Conservation (phyloP, 2,113 vertebrate species). For the Callopanchax toddi region DNA sequence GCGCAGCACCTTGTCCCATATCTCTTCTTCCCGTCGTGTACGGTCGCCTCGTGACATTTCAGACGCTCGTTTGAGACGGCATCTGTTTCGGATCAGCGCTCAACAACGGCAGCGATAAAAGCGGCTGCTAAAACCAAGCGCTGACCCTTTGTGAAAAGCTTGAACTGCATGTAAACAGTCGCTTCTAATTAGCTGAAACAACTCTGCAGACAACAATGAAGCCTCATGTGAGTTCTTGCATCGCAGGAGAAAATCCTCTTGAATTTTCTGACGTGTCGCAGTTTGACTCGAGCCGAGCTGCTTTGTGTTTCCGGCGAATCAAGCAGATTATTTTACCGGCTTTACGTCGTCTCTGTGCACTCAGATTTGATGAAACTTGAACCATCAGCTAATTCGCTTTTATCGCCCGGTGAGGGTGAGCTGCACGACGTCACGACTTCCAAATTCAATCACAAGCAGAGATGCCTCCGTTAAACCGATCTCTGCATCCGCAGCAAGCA, state of each 20-base stretch:
- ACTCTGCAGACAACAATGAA: background rate
- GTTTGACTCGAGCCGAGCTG: slow-evolving; percentile 43
- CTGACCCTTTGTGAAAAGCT: background rate
- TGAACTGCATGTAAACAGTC: background rate
- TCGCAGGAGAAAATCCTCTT: slow-evolving; percentile 19
- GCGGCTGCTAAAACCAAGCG: background rate
- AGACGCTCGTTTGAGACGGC: background rate
- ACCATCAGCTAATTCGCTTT: slow-evolving; percentile 64
- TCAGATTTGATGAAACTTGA: slow-evolving; percentile 59
- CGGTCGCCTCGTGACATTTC: slow-evolving; percentile 30
- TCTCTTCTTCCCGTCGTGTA: slow-evolving; percentile 1
- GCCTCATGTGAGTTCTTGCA: slow-evolving; percentile 37
- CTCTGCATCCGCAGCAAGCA: background rate
- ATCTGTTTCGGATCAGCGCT: slow-evolving; percentile 21
- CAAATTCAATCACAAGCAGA: background rate
- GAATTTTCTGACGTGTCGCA: slow-evolving; percentile 49
- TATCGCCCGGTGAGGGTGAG: slow-evolving; percentile 28
- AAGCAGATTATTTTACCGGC: slow-evolving; percentile 64
- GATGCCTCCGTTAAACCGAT: background rate
- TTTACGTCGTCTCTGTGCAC: slow-evolving; percentile 43
- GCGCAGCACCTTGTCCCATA: background rate
- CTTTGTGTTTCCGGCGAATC: slow-evolving; percentile 59
- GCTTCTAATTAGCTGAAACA: background rate
- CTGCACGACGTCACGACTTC: slow-evolving; percentile 50
- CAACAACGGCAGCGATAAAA: slow-evolving; percentile 8